A percentile compares a stretch with the other conserved stretches of the same genome.
Evolutionary conservation across 2,888 invertebrate species (phyloP).

Genomic region (Tetrapedia diversipes): DNA sequence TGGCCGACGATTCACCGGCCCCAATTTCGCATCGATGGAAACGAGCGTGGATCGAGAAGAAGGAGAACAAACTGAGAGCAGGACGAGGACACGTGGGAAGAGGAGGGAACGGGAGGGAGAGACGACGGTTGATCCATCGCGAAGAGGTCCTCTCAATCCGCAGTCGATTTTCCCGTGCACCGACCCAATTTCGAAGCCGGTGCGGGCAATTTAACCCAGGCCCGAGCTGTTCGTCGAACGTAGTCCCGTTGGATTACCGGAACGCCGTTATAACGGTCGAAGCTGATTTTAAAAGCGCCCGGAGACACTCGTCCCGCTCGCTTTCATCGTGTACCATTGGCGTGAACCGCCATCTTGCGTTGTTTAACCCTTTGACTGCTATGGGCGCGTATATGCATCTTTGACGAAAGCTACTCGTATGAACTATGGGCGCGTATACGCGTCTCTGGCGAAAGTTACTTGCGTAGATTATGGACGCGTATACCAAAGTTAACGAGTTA

Average conservation of each 20-base stretch:
- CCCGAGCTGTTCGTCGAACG: constrained; percentile 37
- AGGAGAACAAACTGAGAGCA: not conserved
- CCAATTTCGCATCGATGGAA: constrained; percentile 70
- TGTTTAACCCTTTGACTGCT: too few relatives aligned
- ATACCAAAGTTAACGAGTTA: too few relatives aligned
- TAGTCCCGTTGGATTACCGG: constrained; percentile 38
- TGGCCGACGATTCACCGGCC: constrained; percentile 59
- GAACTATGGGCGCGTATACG: too few relatives aligned
- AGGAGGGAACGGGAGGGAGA: not conserved
- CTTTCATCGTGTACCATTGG: too few relatives aligned
- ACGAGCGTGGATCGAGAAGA: constrained; percentile 40
- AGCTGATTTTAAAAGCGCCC: constrained; percentile 55
- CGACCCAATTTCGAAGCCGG: constrained; percentile 68
- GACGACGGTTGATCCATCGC: constrained; percentile 42
- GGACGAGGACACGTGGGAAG: not conserved
- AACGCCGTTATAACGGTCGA: constrained; percentile 48
- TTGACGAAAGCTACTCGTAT: too few relatives aligned
- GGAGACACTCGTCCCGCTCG: not conserved
- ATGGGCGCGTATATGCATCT: too few relatives aligned
- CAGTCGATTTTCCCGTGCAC: constrained; percentile 72
- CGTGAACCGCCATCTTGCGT: not conserved
- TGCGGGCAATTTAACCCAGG: constrained; percentile 69
- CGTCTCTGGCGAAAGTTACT: too few relatives aligned
- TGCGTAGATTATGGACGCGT: too few relatives aligned
- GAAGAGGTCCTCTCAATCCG: constrained; percentile 66